These are phyloP conservation scores for Rhinichthys osculus DNA, from an alignment of 2,797 vertebrate species.

Conservation along the genomic window DNA sequence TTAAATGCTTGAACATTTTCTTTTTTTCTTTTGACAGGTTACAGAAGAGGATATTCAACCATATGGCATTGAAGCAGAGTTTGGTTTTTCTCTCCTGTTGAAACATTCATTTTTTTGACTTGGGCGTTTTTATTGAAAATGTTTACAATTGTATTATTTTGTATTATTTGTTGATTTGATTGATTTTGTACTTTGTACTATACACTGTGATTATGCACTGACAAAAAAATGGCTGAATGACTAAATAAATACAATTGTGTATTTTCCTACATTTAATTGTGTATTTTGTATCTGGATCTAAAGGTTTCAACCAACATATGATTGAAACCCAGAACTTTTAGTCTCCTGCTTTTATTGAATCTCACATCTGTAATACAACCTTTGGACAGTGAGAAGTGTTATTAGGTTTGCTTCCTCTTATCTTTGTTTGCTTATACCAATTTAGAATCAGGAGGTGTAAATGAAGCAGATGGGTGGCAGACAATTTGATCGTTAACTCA, in stretches of 20 bases:
- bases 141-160: constrained; percentile 26
- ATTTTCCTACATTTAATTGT: neutral
- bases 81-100: neutral
- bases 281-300: neutral
- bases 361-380: constrained; percentile 33
- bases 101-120: neutral
- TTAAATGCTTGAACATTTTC: neutral
- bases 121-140: neutral
- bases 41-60: constrained; percentile 28
- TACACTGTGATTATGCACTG: constrained; percentile 15
- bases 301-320: neutral
- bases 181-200: constrained; percentile 1
- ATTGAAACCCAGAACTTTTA: neutral
- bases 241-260: constrained; percentile 14
- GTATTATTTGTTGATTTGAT: neutral
- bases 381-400: constrained; percentile 45
- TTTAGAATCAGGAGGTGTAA: constrained; percentile 30
- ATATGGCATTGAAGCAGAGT: neutral
- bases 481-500: neutral
- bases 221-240: neutral
- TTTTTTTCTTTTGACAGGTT: constrained; percentile 27
- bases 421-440: constrained; percentile 57
- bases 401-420: constrained; percentile 44
- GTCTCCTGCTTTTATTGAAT: constrained; percentile 9
- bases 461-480: constrained; percentile 2